Percentiles rank a stretch among this genome's conserved stretches.
Conservation (phyloP, 2,797 vertebrate genomes). For the Poecilia wingei region DNA sequence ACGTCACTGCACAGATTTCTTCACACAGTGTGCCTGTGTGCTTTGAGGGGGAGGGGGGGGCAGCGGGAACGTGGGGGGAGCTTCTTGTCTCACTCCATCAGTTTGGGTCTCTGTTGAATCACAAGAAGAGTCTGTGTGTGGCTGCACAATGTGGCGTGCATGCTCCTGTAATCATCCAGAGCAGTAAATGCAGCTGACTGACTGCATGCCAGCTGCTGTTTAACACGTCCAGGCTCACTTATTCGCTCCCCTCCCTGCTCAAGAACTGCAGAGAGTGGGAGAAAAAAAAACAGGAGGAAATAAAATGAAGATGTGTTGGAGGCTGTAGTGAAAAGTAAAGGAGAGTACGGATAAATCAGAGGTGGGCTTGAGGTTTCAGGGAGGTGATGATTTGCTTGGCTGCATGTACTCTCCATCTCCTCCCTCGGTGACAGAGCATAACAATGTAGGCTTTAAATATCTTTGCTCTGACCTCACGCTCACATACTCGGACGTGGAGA, state of each 20-base stretch:
- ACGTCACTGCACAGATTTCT: constrained; percentile 68
- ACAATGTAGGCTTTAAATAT: constrained; percentile 78
- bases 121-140: constrained; percentile 36
- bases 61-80: not conserved
- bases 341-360: constrained; percentile 44
- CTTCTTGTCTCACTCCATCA: constrained; percentile 55
- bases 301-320: constrained; percentile 47
- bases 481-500: constrained; percentile 42
- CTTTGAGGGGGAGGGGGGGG: not conserved
- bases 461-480: constrained; percentile 71
- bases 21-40: constrained; percentile 39
- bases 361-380: constrained; percentile 63
- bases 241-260: constrained; percentile 41
- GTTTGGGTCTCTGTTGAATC: constrained; percentile 56
- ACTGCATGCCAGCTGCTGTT: constrained; percentile 70
- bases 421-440: constrained; percentile 72
- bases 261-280: constrained; percentile 34
- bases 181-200: constrained; percentile 65
- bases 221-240: constrained; percentile 68
- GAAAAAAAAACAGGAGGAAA: not conserved
- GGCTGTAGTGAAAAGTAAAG: constrained; percentile 5
- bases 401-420: constrained; percentile 61
- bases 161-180: constrained; percentile 44
- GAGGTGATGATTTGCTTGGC: constrained; percentile 73
- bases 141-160: constrained; percentile 45